Percentiles rank a stretch among this genome's conserved stretches.
phyloP scores from a whole-genome alignment of 2,888 invertebrate species.

The Cynaeus angustus region DNA sequence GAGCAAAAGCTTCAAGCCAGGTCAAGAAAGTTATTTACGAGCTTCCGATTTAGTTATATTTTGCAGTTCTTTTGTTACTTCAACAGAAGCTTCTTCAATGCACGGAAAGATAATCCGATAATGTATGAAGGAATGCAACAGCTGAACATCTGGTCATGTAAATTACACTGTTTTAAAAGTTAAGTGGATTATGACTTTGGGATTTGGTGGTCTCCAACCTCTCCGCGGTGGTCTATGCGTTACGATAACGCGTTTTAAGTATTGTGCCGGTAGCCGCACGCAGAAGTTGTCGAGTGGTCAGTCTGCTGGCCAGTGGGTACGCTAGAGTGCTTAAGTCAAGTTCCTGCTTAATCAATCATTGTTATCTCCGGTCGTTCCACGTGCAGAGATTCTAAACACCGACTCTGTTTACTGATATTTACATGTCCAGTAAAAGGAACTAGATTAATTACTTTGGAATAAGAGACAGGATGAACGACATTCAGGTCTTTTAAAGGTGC shows the following conservation, averaged over 20 bases:
- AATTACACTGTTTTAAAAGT: too few species aligned
- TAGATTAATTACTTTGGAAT: constrained; percentile 35
- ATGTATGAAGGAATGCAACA: too few species aligned
- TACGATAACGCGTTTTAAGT: constrained; percentile 28
- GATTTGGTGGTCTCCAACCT: constrained; percentile 7
- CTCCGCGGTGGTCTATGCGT: constrained; percentile 35
- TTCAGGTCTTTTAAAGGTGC: constrained; percentile 28
- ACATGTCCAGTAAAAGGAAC: constrained; percentile 40
- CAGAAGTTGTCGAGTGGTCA: constrained; percentile 39
- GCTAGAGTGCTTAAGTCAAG: constrained; percentile 38
- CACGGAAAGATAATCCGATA: too few species aligned
- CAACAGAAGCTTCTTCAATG: too few species aligned
- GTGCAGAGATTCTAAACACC: constrained; percentile 35
- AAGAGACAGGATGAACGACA: constrained; percentile 38
- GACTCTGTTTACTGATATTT: constrained; percentile 42
- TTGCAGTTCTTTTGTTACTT: too few species aligned
- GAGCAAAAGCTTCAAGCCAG: too few species aligned
- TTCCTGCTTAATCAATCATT: constrained; percentile 49
- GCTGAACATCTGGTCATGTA: too few species aligned
- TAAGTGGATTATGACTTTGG: too few species aligned
- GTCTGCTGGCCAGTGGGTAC: constrained; percentile 37
- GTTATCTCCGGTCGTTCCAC: constrained; percentile 43
- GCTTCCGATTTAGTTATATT: too few species aligned
- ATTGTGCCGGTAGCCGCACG: constrained; percentile 35
- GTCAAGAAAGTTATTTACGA: too few species aligned